Percentiles rank a stretch among this genome's conserved stretches.
These are phyloP conservation scores for Cathartes aura DNA, from an alignment of 2,113 vertebrate species.

Conservation along the genomic window DNA sequence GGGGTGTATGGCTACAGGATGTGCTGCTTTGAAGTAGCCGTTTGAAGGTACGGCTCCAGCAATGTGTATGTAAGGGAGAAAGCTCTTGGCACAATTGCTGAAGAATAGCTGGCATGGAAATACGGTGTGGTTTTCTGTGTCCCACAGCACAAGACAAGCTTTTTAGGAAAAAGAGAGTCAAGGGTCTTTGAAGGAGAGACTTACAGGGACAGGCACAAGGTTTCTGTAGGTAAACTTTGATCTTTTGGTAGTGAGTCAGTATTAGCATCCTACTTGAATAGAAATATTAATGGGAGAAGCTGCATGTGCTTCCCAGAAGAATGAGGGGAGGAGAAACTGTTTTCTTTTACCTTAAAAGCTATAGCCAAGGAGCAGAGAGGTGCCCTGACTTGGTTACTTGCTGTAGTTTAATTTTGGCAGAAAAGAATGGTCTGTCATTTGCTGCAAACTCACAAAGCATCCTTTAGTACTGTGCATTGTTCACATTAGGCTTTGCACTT, in stretches of 20 bases:
- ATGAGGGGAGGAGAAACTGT: not conserved
- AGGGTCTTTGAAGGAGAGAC: not conserved
- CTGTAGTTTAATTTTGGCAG: not conserved
- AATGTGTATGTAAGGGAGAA: not conserved
- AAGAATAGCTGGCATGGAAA: not conserved
- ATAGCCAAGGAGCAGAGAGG: not conserved
- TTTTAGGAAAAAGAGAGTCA: not conserved
- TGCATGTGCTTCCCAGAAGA: not conserved
- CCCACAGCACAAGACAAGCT: not conserved
- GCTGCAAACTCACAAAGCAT: not conserved
- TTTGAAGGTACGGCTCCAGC: not conserved
- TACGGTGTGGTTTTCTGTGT: not conserved
- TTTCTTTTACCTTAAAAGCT: not conserved
- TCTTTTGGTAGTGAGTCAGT: not conserved
- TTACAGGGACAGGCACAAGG: not conserved
- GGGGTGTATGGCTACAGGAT: rapidly evolving
- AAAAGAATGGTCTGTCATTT: not conserved
- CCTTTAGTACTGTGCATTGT: not conserved
- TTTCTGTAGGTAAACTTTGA: not conserved
- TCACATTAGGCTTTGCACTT: not conserved
- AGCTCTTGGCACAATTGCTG: not conserved
- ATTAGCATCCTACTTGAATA: not conserved
- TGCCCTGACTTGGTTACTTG: not conserved
- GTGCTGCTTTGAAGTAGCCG: not conserved
- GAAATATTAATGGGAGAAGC: not conserved